Base-by-base conservation (phyloP, 2,888 invertebrate species). In the Pecten maximus region DNA sequence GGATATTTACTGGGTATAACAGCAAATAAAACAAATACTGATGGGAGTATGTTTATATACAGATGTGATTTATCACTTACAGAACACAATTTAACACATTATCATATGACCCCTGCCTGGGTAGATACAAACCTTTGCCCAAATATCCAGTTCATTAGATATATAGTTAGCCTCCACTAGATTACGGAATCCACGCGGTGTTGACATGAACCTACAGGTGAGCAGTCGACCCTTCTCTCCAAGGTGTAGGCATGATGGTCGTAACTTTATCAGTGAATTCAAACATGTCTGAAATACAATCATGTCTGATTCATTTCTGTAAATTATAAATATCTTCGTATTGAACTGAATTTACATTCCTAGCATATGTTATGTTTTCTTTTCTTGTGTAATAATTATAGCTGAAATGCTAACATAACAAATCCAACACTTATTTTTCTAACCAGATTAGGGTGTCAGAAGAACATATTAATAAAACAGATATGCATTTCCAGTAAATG, bases 151-250 rank as follows among this genome's bases (percentile, higher is more conserved):
- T 96, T 98, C 98, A 94, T 98, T 98, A 94, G 97, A 97, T 40
- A 98, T 97, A 95, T 97, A 98, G 92, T 98, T 98, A 89, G 97
- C 97, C 92, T 97, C 97, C 87, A 97, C 97, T 28, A 98, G 97
- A 94, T 97, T 97, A 94, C 97, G 97, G 93, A 98, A 98, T 1
- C 98, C 98, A 35, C 97, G 97, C 0, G 98, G 97, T 0, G 98
- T 97, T 1, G 98, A 98, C 93, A 98, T 97, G 93, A 98, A 98
- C 35, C 98, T 97, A 40, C 98, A 97, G 97, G 98, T 97, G 87
- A 99, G 97, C 91, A 98, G 97, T 91, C 98, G 98, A 0, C 98
- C 98, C 90, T 98, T 97, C 96, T 98, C 98, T 8, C 98, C 98
- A 19, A 98, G 97, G 92, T 98, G 97, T n/a, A 96, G 93, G 28